phyloP scores from a whole-genome alignment of 1,140 invertebrate genomes.

The Calliopsis andreniformis region DNA sequence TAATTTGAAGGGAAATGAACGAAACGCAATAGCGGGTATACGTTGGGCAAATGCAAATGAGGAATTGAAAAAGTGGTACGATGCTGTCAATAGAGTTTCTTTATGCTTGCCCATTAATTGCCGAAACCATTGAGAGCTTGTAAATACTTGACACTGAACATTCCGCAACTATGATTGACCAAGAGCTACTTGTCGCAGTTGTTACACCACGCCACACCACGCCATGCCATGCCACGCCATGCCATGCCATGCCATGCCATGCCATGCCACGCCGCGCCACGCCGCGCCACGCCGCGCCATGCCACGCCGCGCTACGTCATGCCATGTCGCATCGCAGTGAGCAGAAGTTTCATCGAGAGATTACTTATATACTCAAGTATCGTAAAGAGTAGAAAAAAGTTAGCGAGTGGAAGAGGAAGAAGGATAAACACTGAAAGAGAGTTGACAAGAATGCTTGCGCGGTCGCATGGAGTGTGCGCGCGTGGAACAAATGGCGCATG shows the following conservation, averaged over 20 bases:
- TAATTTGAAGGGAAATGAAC: not conserved
- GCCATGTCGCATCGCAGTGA: slow-evolving; percentile 21
- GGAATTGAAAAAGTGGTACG: no score
- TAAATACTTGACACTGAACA: not conserved
- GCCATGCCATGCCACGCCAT: no score
- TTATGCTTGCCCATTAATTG: no score
- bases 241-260: no score
- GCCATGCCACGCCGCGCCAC: no score
- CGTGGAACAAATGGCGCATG: slow-evolving; percentile 44
- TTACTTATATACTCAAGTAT: no score
- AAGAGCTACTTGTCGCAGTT: not conserved
- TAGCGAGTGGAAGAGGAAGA: not conserved
- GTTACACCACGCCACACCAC: no score
- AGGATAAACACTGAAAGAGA: not conserved
- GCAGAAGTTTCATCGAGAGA: slow-evolving; percentile 7
- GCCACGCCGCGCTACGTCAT: no score
- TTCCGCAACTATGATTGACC: slow-evolving; percentile 25
- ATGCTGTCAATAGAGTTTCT: no score
- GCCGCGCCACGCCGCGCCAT: no score
- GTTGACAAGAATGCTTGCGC: not conserved
- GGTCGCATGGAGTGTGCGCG: not conserved
- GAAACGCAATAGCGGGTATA: not conserved
- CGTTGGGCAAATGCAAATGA: no score
- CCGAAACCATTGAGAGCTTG: no score
- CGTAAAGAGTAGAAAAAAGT: slow-evolving; percentile 26